Base-by-base conservation (phyloP, 1,140 invertebrate species). In the Teleogryllus occipitalis region DNA sequence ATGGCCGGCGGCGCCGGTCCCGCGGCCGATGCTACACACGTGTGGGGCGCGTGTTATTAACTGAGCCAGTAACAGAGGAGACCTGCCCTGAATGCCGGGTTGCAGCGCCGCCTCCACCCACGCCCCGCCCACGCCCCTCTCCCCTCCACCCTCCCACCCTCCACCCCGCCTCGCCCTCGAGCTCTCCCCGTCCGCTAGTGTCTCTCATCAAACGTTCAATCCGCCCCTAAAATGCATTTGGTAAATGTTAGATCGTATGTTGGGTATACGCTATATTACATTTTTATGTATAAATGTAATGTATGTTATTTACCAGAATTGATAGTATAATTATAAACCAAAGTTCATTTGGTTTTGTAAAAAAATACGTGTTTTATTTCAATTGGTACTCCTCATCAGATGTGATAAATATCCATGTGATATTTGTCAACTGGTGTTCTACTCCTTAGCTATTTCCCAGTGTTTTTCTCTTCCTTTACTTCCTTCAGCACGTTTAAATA, bases 201-300 rank as follows among this genome's bases (percentile, higher is more conserved):
- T 39, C 27, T 39, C 27, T 39, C 27, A 39, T 39, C 27, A 39
- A 39, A 39, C 27, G 27, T 39, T 39, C 27, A 39, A 39, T 39
- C 27, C 27, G 27, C 27, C 27, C 27, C 27, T 39, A 39, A 39
- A 39, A 39, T 39, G 27, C 27, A 39, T 65, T 65, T 65, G 54
- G 54, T 65, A 65, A 65, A 65, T 65, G 54, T 65, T 65, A 65
- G 54, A 65, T 65, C 54, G 54, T 65, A 65, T 65, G 54, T 65
- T 65, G 54, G 54, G 54, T 65, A 65, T 65, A 65, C 54, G 54
- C 54, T 65, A 65, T 65, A 65, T 65, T 65, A 65, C 54, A 65
- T 65, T 65, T 65, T 65, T 65, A 65, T 65, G 54, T 65, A 65
- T 65, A 65, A 65, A 65, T 65, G 54, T 65, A 65, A 65, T 65